phyloP scores from a whole-genome alignment of 1,140 invertebrate genomes.

The Daktulosphaira vitifoliae region DNA sequence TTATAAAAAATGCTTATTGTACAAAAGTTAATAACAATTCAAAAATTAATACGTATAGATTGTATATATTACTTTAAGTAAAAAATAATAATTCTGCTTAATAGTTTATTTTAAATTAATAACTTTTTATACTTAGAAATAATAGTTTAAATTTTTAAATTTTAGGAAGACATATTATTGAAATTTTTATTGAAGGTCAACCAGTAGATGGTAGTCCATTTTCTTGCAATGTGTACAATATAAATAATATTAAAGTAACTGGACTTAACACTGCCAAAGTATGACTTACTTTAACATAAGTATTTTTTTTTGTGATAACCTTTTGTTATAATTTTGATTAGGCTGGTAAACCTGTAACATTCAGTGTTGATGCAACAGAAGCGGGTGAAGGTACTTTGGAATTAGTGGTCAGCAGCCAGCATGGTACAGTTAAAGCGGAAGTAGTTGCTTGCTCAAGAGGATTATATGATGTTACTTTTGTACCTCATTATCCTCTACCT shows the following conservation, averaged over 20 bases:
- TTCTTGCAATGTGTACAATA: conserved; percentile 86
- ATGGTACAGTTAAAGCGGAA: conserved; percentile 77
- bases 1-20: conserved; percentile 7
- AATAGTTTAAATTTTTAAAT: no score
- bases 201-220: conserved; percentile 84
- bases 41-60: no score
- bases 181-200: conserved; percentile 68
- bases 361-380: conserved; percentile 88
- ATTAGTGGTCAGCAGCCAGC: conserved; percentile 83
- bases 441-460: conserved; percentile 83
- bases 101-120: no score
- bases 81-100: no score
- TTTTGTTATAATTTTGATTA: conserved; percentile 36
- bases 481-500: conserved; percentile 76
- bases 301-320: background rate
- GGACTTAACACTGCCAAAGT: conserved; percentile 55
- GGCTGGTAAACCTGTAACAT: conserved; percentile 75
- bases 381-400: conserved; percentile 93
- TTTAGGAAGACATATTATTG: conserved; percentile 68
- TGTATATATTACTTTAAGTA: no score
- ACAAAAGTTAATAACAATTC: no score
- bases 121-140: no score
- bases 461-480: conserved; percentile 92
- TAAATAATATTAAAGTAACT: conserved; percentile 71
- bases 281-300: conserved; percentile 18